A percentile compares a stretch with the other conserved stretches of the same genome.
Evolutionary conservation across 2,797 vertebrate species (phyloP).

Genomic region (Microhierax caerulescens): DNA sequence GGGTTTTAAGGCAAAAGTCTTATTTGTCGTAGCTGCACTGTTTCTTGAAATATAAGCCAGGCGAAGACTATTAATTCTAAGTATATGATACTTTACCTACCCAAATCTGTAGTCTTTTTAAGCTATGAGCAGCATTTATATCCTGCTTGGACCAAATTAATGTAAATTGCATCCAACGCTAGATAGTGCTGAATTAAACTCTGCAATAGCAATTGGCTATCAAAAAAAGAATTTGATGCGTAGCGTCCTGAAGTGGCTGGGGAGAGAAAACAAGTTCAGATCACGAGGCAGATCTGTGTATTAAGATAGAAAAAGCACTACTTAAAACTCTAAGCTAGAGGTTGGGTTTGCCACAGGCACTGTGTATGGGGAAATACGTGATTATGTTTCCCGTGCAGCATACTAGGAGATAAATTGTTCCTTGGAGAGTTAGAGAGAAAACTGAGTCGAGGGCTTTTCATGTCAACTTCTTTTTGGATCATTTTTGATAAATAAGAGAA

Average conservation of each 20-base stretch:
- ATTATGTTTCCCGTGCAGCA: background rate
- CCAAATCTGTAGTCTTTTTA: background rate
- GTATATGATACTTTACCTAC: background rate
- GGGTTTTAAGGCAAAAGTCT: background rate
- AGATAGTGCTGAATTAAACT: background rate
- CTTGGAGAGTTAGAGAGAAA: background rate
- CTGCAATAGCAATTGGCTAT: background rate
- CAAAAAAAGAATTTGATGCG: background rate
- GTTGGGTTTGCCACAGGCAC: background rate
- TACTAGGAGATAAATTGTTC: background rate
- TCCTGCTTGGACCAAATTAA: background rate
- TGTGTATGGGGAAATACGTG: background rate
- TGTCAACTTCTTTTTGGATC: constrained; percentile 26
- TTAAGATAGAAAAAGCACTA: background rate
- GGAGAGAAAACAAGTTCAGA: background rate
- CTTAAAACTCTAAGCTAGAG: background rate
- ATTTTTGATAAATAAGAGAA: background rate
- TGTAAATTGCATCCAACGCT: background rate
- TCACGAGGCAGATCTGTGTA: background rate
- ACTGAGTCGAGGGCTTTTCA: background rate
- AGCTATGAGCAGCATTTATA: background rate
- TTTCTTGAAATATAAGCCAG: background rate
- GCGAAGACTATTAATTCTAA: background rate
- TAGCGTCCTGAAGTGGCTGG: background rate
- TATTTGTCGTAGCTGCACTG: background rate